Base-by-base conservation (phyloP, 2,113 vertebrate species). In the Cercopithecus mona region DNA sequence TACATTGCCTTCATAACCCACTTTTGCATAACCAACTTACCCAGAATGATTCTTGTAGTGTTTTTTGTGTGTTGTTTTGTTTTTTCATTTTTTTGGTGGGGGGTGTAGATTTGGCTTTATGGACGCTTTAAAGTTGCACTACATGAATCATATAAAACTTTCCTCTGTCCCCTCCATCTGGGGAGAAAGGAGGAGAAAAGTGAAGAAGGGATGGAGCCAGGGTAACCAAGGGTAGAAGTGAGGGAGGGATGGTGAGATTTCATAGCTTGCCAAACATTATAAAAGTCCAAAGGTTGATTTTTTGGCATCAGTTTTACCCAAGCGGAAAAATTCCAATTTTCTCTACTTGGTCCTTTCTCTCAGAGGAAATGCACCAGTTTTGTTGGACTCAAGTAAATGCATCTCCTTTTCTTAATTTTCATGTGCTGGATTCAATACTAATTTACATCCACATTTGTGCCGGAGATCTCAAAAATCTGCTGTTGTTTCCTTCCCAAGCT, bases 401-500 rank as follows among this genome's bases (percentile, higher is more conserved):
- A 79, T 98, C 97, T 96, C 93, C 94, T 92, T 97, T 98, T 97
- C 52, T 12, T 98, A 76, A 68, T 96, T 98, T 98, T 35, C 82
- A 96, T 97, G 97, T 96, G 87, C 93, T 97, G 86, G 96, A 98
- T 97, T 94, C 55, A 27, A 91, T 1, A 82, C 93, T 97, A 97
- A 98, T 98, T 98, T 98, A 98, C 83, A 97, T 92, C 94, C 95
- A 96, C 68, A 95, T 55, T 12, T 96, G 97, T 97, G 93, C 48
- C 20, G 88, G 96, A 78, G 90, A 97, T 92, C 96, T 97, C 94
- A 94, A 97, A 98, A 98, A 81, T 55, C 95, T 98, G 95, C 97
- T 96, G 93, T 97, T 97, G 96, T 96, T 96, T 97, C 94, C 95
- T 97, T 97, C 96, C 84, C 97, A 98, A 97, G 94, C 97, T 98